Percentiles rank a stretch among this genome's conserved stretches.
Evolutionary conservation across 1,140 invertebrate genomes (phyloP).

Genomic region (Lepeophtheirus salmonis): DNA sequence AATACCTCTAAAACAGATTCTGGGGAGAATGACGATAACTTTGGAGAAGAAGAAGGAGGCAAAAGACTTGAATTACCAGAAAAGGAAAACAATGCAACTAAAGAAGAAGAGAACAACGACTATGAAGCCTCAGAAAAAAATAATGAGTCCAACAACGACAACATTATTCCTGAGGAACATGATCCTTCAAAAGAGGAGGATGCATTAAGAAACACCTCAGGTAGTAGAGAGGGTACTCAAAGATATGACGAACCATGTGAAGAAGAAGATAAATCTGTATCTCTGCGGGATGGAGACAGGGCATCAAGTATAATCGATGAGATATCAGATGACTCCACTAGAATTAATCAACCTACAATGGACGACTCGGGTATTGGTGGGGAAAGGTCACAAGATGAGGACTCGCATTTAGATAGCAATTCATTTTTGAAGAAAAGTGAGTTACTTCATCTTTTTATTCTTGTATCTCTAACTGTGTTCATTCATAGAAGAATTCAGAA

Average conservation of each 20-base stretch:
- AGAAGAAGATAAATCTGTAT: not conserved
- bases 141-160: not conserved
- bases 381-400: not conserved
- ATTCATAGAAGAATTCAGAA: no score
- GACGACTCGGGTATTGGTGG: not conserved
- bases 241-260: not conserved
- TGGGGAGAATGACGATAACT: no score
- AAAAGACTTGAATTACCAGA: no score
- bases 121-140: not conserved
- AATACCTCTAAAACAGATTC: no score
- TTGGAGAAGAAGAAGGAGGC: no score
- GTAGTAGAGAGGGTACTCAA: not conserved
- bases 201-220: not conserved
- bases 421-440: not conserved
- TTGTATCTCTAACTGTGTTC: no score
- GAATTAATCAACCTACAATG: not conserved
- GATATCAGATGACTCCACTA: not conserved
- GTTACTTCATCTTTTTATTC: no score
- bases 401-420: not conserved
- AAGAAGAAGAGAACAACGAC: not conserved
- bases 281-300: not conserved
- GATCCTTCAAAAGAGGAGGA: not conserved
- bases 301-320: not conserved
- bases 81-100: no score
- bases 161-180: not conserved